Conservation (phyloP, 2,797 vertebrate genomes). For the Bryconaethiops microstoma region DNA sequence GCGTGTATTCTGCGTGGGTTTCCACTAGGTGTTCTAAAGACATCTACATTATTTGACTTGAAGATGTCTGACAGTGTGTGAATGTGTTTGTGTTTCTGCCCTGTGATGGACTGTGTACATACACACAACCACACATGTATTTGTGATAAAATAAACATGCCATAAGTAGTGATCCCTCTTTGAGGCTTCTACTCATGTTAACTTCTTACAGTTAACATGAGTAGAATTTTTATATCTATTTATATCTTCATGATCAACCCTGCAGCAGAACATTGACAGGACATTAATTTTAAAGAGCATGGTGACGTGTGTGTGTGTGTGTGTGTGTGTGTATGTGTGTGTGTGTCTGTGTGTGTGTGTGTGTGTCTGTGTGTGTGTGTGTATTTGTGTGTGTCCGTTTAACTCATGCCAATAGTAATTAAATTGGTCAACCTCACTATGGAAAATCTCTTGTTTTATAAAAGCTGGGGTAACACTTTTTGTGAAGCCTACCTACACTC, state of each 20-base stretch:
- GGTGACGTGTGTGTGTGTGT: background rate
- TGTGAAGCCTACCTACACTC: too few species aligned
- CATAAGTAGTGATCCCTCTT: too few species aligned
- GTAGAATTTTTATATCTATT: too few species aligned
- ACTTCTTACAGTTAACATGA: background rate
- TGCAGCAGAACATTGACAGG: conserved; percentile 12
- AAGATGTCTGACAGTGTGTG: too few species aligned
- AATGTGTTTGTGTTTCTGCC: too few species aligned
- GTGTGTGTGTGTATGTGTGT: background rate
- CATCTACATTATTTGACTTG: too few species aligned
- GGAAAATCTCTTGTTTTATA: conserved; percentile 26
- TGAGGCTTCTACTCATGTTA: too few species aligned
- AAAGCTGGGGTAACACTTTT: background rate
- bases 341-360: background rate
- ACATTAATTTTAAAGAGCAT: background rate
- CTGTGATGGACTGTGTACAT: background rate
- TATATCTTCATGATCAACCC: background rate
- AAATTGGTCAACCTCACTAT: background rate
- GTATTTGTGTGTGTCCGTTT: too few species aligned
- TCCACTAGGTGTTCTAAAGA: too few species aligned
- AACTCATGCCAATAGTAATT: background rate
- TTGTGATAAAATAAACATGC: too few species aligned
- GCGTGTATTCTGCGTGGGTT: too few species aligned
- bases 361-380: background rate
- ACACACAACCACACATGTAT: background rate